Evolutionary conservation across 2,113 vertebrate species (phyloP).

Genomic region (Scomber japonicus): DNA sequence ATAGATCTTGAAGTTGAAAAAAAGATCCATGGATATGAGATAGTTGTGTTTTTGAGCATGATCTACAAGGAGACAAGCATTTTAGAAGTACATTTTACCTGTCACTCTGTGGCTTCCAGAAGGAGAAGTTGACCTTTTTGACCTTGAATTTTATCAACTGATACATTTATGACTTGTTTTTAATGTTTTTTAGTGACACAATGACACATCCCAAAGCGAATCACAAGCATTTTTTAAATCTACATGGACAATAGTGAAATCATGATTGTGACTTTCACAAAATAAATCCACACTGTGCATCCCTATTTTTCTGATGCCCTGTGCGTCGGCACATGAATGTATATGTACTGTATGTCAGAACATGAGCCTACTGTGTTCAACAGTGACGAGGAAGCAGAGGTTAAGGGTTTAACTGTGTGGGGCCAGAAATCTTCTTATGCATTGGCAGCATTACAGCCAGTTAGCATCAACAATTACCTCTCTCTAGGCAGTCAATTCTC

Average conservation of each 20-base stretch:
- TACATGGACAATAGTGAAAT: too few species aligned
- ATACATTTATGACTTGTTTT: too few species aligned
- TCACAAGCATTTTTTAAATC: too few species aligned
- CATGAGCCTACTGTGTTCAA: constrained; percentile 15
- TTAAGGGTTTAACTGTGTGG: constrained; percentile 64
- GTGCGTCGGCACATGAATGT: background rate
- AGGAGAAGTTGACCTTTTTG: too few species aligned
- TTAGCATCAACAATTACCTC: constrained; percentile 83
- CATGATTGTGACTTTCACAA: background rate
- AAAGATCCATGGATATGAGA: background rate
- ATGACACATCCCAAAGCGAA: too few species aligned
- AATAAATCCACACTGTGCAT: background rate
- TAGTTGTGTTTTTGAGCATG: background rate
- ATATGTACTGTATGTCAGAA: background rate
- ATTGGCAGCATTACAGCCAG: constrained; percentile 80
- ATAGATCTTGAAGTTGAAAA: background rate
- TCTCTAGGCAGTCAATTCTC: constrained; percentile 76
- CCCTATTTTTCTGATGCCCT: background rate
- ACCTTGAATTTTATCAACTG: too few species aligned
- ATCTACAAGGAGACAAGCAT: background rate
- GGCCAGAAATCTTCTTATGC: constrained; percentile 57
- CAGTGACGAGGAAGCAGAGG: constrained; percentile 33
- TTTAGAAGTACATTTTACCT: too few species aligned
- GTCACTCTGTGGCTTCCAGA: too few species aligned
- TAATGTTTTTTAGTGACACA: too few species aligned